Base-by-base conservation (phyloP, 1,140 invertebrate genomes). In the Magallana angulata region DNA sequence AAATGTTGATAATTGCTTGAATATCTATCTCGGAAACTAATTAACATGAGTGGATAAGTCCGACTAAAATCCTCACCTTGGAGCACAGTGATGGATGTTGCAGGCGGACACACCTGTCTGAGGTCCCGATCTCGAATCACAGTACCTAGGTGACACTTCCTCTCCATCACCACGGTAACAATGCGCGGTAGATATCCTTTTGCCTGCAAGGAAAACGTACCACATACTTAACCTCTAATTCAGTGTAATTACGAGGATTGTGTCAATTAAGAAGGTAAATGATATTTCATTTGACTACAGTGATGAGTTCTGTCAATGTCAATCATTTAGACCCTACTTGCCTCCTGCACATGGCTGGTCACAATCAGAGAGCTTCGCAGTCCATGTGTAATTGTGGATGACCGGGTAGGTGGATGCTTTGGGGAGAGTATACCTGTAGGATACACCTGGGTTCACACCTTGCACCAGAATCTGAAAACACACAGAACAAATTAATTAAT, bases 311-410 rank as follows among this genome's bases (percentile, higher is more conserved):
- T n/a, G 6, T 24, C 24, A 30, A 6, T 7, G 9, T 76, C 68
- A 9, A 30, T 76, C 18, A 36, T 11, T 76, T 12, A 7, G 14
- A 12, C 3, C 9, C 68, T 30, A 76, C 68, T 76, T 90, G 91
- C 91, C 91, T 85, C 89, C 91, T 16, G 91, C 91, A 91, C 91
- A 92, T 9, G 71, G 71, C 80, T 91, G 60, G 68, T 88, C 89
- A 87, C 91, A 92, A 2, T 89, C 81, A 18, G 91, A 88, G 12
- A 91, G 58, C 48, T 89, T 89, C 30, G 91, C 87, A 58, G 85
- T 91, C 91, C 91, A 92, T 14, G 88, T 91, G 71, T 87, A 91
- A 64, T 89, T 91, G 60, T 89, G 83, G 7, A 76, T 62, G 18
- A 58, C 59, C 60, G 85, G 82, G n/a, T 18, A 62, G 57, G 68